Evolutionary conservation across 2,113 vertebrate species (phyloP).

Genomic region (Podiceps cristatus): DNA sequence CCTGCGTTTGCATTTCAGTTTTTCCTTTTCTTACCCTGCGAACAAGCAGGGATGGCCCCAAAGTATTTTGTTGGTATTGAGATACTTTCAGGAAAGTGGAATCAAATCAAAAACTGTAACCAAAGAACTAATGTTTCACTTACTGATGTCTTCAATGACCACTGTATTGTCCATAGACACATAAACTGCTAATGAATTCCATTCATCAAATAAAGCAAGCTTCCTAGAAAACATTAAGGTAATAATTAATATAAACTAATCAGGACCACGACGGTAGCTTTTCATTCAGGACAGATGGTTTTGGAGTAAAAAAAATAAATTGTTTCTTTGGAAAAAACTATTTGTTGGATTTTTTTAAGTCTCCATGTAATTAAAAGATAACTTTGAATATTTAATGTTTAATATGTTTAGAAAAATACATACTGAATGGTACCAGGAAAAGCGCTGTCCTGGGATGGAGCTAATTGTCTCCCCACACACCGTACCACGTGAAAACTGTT

Average conservation of each 20-base stretch:
- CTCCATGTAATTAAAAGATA: background rate
- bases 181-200: slow-evolving; percentile 86
- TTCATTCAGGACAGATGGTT: background rate
- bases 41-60: background rate
- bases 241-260: background rate
- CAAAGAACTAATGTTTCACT: slow-evolving; percentile 53
- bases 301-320: background rate
- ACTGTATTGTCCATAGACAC: slow-evolving; percentile 88
- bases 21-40: background rate
- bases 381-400: background rate
- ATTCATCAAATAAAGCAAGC: slow-evolving; percentile 87
- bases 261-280: background rate
- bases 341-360: background rate
- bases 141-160: slow-evolving; percentile 88
- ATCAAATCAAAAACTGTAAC: background rate
- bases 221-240: slow-evolving; percentile 76
- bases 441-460: background rate
- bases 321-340: background rate
- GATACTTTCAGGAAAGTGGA: background rate
- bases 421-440: background rate
- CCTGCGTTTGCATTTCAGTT: background rate
- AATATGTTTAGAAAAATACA: background rate
- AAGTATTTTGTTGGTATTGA: background rate
- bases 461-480: no score
- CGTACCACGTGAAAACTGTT: background rate